Evolutionary conservation across 2,888 invertebrate species (phyloP).

Genomic region (Melanotus villosus): DNA sequence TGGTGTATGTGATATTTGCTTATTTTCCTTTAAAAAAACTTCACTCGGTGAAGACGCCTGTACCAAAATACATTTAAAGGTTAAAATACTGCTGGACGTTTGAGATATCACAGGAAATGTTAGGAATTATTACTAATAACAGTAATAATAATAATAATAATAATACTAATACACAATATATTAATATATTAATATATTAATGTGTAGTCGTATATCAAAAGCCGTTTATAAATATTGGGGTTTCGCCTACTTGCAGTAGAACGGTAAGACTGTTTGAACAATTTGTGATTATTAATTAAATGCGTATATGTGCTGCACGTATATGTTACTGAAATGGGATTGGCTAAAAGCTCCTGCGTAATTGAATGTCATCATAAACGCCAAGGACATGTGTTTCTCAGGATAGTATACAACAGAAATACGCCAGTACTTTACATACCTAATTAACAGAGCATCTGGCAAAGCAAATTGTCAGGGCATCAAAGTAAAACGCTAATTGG

Average conservation of each 20-base stretch:
- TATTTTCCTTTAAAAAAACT: no score
- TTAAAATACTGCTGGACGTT: no score
- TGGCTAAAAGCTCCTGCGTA: conserved; percentile 18
- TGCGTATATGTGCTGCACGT: neutral
- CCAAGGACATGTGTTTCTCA: conserved; percentile 37
- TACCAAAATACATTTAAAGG: no score
- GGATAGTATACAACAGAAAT: conserved; percentile 36
- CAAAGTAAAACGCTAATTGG: conserved; percentile 44
- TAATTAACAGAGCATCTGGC: conserved; percentile 44
- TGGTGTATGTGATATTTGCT: no score
- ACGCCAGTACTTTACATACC: conserved; percentile 41
- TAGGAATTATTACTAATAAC: no score
- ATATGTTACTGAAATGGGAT: neutral
- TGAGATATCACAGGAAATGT: no score
- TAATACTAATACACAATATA: no score
- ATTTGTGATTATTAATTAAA: neutral
- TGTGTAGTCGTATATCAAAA: no score
- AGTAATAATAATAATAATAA: no score
- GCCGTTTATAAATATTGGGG: no score
- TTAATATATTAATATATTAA: no score
- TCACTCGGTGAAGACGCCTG: no score
- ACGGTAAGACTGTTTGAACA: neutral
- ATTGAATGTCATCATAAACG: conserved; percentile 40
- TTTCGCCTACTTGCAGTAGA: neutral
- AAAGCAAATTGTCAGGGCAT: conserved; percentile 40